Evolutionary conservation across 2,888 invertebrate species (phyloP).

Genomic region (Zonitis immaculata): DNA sequence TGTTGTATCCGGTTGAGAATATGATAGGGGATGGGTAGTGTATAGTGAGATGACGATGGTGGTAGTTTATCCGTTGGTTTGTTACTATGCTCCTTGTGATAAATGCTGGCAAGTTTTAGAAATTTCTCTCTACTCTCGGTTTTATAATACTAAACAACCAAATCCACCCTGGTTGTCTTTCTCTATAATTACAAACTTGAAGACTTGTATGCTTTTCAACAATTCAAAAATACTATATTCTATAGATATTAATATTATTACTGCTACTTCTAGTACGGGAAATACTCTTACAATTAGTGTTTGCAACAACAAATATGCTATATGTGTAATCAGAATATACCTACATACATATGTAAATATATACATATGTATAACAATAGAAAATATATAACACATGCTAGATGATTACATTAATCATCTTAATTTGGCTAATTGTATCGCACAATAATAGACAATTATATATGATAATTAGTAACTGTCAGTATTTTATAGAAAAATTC

Average conservation of each 20-base stretch:
- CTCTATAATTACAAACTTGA: slow-evolving; percentile 14
- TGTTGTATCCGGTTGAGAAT: slow-evolving; percentile 29
- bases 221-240: slow-evolving; percentile 1
- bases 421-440: too few species aligned
- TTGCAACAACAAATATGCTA: too few species aligned
- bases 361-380: too few species aligned
- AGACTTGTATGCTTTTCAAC: slow-evolving; percentile 10
- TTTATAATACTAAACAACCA: slow-evolving; percentile 5
- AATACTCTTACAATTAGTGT: slow-evolving; percentile 9
- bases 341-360: too few species aligned
- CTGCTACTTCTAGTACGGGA: too few species aligned
- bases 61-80: slow-evolving; percentile 5
- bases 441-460: too few species aligned
- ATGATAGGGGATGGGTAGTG: slow-evolving; percentile 18
- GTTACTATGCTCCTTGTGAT: slow-evolving; percentile 17
- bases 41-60: neutral
- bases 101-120: slow-evolving; percentile 10
- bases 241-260: too few species aligned
- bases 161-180: slow-evolving; percentile 2
- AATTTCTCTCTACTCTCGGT: neutral
- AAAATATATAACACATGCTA: too few species aligned
- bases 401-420: too few species aligned
- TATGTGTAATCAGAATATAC: too few species aligned
- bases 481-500: too few species aligned
- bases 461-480: too few species aligned